Conservation (phyloP, 2,113 vertebrate genomes). For the Gavialis gangeticus region DNA sequence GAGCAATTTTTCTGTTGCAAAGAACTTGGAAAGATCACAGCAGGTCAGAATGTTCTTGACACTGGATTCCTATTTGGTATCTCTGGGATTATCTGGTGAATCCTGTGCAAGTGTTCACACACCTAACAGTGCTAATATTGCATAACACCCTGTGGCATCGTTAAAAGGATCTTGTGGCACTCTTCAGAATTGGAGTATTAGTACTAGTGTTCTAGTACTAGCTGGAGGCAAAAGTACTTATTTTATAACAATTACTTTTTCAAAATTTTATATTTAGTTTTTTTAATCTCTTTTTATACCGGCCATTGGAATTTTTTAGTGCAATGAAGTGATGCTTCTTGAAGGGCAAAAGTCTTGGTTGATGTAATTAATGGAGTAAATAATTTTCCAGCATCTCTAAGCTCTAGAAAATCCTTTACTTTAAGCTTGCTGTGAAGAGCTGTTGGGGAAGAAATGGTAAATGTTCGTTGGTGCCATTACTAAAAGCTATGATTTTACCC, state of each 20-base stretch:
- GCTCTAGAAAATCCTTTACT: background rate
- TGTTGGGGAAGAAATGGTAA: background rate
- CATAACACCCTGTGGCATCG: too few species aligned
- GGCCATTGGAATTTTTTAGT: background rate
- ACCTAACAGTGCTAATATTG: too few species aligned
- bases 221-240: background rate
- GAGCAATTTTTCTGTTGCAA: too few species aligned
- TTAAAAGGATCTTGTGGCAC: too few species aligned
- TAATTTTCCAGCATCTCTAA: background rate
- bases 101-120: too few species aligned
- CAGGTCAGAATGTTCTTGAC: too few species aligned
- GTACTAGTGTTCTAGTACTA: background rate
- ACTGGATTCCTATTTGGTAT: too few species aligned
- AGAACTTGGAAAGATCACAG: too few species aligned
- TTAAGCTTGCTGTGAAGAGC: background rate
- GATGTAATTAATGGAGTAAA: background rate
- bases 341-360: background rate
- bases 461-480: background rate
- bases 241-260: background rate
- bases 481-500: background rate
- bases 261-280: background rate
- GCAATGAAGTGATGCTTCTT: background rate
- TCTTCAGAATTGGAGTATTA: too few species aligned
- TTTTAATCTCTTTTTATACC: slow-evolving; percentile 4
- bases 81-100: too few species aligned